These are phyloP conservation scores for Sisor rabdophorus DNA, from an alignment of 2,113 vertebrate genomes.

Conservation along the genomic window DNA sequence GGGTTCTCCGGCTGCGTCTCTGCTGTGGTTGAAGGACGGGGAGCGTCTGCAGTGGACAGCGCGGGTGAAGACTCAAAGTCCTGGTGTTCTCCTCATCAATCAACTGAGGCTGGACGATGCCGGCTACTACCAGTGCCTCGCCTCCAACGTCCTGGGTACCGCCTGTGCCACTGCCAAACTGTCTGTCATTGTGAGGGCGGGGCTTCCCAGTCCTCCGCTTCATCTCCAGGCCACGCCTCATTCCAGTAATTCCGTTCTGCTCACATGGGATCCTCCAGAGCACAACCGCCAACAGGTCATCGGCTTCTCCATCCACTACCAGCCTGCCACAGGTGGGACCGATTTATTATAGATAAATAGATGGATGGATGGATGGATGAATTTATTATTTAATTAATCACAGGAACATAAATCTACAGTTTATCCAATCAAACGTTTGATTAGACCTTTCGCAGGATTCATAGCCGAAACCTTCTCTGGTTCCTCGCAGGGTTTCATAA, in stretches of 20 bases:
- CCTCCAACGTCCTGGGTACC: slow-evolving; percentile 84
- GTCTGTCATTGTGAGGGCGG: slow-evolving; percentile 87
- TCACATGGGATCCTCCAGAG: slow-evolving; percentile 89
- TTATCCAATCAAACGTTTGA: no score
- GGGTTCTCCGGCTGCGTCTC: slow-evolving; percentile 77
- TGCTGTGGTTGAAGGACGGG: slow-evolving; percentile 91
- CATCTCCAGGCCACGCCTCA: slow-evolving; percentile 75
- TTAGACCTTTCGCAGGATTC: not conserved
- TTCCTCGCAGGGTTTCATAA: slow-evolving; percentile 72
- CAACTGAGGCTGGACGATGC: slow-evolving; percentile 90
- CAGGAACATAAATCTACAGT: no score
- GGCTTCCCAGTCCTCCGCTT: slow-evolving; percentile 88
- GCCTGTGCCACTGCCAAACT: slow-evolving; percentile 87
- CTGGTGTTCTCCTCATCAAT: slow-evolving; percentile 88
- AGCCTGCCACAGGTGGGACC: slow-evolving; percentile 76
- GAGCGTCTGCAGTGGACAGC: slow-evolving; percentile 77
- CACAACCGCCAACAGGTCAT: slow-evolving; percentile 92
- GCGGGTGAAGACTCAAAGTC: slow-evolving; percentile 84
- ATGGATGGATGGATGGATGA: no score
- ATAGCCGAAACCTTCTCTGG: not conserved
- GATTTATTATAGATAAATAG: no score
- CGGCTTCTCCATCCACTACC: slow-evolving; percentile 94
- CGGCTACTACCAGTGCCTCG: slow-evolving; percentile 95
- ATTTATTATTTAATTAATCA: not conserved
- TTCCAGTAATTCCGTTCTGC: slow-evolving; percentile 83